phyloP scores from a whole-genome alignment of 2,797 vertebrate genomes.

The Picus viridis region DNA sequence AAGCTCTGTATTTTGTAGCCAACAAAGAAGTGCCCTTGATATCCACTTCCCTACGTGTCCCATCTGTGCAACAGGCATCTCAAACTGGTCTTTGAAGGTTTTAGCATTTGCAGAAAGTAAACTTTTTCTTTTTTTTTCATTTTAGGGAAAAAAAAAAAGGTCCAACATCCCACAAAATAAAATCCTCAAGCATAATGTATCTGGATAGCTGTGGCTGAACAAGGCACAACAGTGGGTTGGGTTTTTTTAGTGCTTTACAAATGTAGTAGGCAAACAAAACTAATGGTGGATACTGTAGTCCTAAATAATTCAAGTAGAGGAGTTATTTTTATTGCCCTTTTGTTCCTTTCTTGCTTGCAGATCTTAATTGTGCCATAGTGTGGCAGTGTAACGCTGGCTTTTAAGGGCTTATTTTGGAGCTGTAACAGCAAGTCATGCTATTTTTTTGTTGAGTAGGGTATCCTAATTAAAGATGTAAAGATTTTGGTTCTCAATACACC shows the following conservation, averaged over 20 bases:
- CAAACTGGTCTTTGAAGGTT: constrained; percentile 14
- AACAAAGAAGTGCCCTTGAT: not conserved
- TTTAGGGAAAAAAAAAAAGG: not conserved
- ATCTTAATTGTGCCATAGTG: constrained; percentile 67
- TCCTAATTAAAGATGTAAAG: not conserved
- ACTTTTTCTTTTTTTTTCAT: not conserved
- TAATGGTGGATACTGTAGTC: not conserved
- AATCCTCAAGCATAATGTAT: not conserved
- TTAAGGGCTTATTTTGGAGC: constrained; percentile 3
- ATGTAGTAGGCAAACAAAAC: not conserved
- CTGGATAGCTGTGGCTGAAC: not conserved
- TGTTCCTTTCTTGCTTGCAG: constrained; percentile 46
- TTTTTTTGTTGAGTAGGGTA: not conserved
- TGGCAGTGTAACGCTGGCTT: constrained; percentile 67
- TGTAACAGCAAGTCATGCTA: not conserved
- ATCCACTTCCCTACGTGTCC: not conserved
- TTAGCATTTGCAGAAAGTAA: not conserved
- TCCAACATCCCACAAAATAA: not conserved
- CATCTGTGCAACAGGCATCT: constrained; percentile 9
- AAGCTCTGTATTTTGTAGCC: constrained; percentile 6
- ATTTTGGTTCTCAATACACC: not conserved
- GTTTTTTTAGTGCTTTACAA: not conserved
- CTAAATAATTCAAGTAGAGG: not conserved
- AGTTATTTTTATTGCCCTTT: not conserved
- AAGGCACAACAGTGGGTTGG: not conserved